phyloP scores from a whole-genome alignment of 2,797 vertebrate genomes.

The Yasuhikotakia modesta region DNA sequence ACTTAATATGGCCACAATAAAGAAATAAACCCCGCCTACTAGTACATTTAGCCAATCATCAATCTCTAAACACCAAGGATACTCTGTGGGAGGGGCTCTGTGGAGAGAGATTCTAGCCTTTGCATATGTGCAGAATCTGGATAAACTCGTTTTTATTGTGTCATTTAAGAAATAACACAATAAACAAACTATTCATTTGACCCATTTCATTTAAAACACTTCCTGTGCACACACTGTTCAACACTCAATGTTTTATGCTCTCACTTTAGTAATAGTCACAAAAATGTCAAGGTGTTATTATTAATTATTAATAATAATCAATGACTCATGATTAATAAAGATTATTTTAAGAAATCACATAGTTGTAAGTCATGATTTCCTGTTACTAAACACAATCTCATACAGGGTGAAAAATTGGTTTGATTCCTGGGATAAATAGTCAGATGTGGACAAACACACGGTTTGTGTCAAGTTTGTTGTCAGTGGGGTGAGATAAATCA shows the following conservation, averaged over 20 bases:
- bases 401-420: neutral
- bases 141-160: no score
- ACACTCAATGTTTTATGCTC: neutral
- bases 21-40: no score
- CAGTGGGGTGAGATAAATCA: slow-evolving; percentile 24
- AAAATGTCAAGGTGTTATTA: slow-evolving; percentile 8
- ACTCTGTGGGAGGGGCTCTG: no score
- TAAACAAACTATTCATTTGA: no score
- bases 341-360: slow-evolving; percentile 10
- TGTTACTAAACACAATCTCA: slow-evolving; percentile 5
- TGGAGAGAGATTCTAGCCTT: no score
- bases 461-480: slow-evolving; percentile 3
- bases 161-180: no score
- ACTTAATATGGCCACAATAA: no score
- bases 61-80: no score
- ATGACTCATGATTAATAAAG: slow-evolving; percentile 11
- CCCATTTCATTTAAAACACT: neutral
- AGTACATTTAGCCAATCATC: no score
- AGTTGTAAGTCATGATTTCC: slow-evolving; percentile 8
- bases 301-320: slow-evolving; percentile 13
- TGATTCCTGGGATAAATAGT: neutral
- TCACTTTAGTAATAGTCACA: neutral
- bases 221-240: neutral
- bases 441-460: neutral
- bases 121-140: no score